Evolutionary conservation across 92 coral and sea anemone species (phyloP).

Genomic region (Galaxea fascicularis): DNA sequence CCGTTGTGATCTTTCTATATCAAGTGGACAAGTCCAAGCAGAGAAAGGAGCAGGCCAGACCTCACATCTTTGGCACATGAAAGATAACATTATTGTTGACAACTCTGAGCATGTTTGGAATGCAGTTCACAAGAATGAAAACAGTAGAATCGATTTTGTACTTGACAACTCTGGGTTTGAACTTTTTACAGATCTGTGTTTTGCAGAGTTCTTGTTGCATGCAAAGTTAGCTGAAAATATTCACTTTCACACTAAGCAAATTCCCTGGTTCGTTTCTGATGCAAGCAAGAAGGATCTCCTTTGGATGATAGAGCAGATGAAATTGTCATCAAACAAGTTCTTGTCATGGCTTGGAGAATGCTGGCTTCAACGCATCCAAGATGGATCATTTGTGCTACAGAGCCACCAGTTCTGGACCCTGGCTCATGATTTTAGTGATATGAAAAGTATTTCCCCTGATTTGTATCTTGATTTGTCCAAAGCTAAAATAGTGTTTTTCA

Average conservation of each 20-base stretch:
- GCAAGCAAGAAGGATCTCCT: constrained; percentile 76
- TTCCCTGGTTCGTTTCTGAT: constrained; percentile 99
- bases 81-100: constrained; percentile 85
- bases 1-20: constrained; percentile 96
- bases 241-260: constrained; percentile 86
- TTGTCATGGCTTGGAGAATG: constrained; percentile 74
- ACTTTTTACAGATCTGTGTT: constrained; percentile 91
- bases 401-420: constrained; percentile 86
- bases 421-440: constrained; percentile 88
- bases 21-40: constrained; percentile 83
- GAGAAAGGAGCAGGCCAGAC: constrained; percentile 69
- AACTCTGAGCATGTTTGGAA: constrained; percentile 79
- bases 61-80: constrained; percentile 74
- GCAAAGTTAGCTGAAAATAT: constrained; percentile 75
- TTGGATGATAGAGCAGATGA: constrained; percentile 82
- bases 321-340: constrained; percentile 60
- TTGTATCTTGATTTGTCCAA: constrained; percentile 78
- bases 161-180: constrained; percentile 99
- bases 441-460: constrained; percentile 73
- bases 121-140: constrained; percentile 45
- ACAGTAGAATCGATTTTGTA: constrained; percentile 87
- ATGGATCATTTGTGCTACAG: constrained; percentile 80
- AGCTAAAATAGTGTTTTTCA: constrained; percentile 88
- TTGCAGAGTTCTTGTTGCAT: constrained; percentile 87
- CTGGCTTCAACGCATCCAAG: constrained; percentile 80